Conservation (phyloP, 2,888 invertebrate species). For the Choristoneura rosaceana region DNA sequence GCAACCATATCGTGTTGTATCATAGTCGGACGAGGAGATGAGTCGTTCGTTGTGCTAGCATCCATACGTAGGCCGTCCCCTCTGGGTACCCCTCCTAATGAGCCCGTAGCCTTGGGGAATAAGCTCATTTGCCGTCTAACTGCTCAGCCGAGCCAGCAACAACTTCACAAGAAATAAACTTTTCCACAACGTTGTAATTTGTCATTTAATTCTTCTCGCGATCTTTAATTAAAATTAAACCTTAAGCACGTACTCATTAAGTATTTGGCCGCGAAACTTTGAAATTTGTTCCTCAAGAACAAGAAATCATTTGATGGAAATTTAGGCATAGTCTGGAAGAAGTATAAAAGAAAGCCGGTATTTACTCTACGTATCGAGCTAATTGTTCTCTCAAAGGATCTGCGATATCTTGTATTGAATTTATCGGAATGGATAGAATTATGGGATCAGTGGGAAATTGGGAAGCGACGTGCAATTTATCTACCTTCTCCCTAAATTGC, state of each 20-base stretch:
- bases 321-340: slow-evolving; percentile 1
- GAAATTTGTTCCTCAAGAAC: slow-evolving; percentile 21
- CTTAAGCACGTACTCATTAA: slow-evolving; percentile 37
- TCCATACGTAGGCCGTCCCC: slow-evolving; percentile 54
- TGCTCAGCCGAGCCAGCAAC: slow-evolving; percentile 55
- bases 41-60: slow-evolving; percentile 51
- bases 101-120: slow-evolving; percentile 70
- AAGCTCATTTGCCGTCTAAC: slow-evolving; percentile 73
- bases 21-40: slow-evolving; percentile 45
- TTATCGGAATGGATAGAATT: slow-evolving; percentile 56
- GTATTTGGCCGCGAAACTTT: slow-evolving; percentile 36
- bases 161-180: slow-evolving; percentile 65
- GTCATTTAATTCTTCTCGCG: slow-evolving; percentile 64
- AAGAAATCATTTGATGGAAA: slow-evolving; percentile 20
- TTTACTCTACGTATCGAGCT: slow-evolving; percentile 45
- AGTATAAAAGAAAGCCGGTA: background rate
- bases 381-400: slow-evolving; percentile 48
- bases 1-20: slow-evolving; percentile 26
- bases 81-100: slow-evolving; percentile 67
- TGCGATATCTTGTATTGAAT: slow-evolving; percentile 54
- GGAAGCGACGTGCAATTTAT: slow-evolving; percentile 58
- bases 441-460: slow-evolving; percentile 58
- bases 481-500: slow-evolving; percentile 45
- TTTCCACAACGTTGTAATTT: slow-evolving; percentile 65
- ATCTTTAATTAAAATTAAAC: slow-evolving; percentile 57